A percentile compares a stretch with the other conserved stretches of the same genome.
Conservation (phyloP, 2,113 vertebrate genomes). For the Phylloscopus trochiloides region DNA sequence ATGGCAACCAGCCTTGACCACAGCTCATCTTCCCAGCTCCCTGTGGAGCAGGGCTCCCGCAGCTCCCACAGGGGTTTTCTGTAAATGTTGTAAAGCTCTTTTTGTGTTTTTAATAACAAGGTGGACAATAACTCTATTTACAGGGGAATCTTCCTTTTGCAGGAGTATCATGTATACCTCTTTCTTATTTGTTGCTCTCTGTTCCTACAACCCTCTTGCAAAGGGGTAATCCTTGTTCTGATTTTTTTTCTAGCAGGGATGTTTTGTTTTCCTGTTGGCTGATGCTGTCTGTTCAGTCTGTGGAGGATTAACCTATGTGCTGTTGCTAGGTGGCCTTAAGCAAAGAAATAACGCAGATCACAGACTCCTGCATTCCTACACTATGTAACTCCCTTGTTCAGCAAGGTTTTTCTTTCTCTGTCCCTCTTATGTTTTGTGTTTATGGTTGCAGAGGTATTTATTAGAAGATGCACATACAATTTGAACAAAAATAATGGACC, state of each 20-base stretch:
- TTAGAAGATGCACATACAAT: not conserved
- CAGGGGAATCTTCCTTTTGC: conserved; percentile 25
- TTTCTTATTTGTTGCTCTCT: conserved; percentile 13
- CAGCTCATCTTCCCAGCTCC: conserved; percentile 10
- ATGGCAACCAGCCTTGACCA: conserved; percentile 32
- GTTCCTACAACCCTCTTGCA: conserved; percentile 11
- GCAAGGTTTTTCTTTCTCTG: conserved; percentile 15
- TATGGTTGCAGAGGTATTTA: not conserved
- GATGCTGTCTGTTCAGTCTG: conserved; percentile 57
- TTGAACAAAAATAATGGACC: not conserved
- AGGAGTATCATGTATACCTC: not conserved
- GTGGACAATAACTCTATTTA: conserved; percentile 51
- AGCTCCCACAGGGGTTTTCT: conserved; percentile 5
- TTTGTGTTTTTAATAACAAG: conserved; percentile 44
- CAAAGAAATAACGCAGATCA: conserved; percentile 63
- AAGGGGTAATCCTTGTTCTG: conserved; percentile 50
- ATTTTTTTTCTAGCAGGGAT: conserved; percentile 6
- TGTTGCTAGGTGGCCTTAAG: conserved; percentile 71
- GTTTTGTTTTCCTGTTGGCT: conserved; percentile 66
- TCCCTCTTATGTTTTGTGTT: not conserved
- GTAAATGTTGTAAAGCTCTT: conserved; percentile 26
- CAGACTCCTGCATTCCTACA: conserved; percentile 48
- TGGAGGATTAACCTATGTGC: conserved; percentile 65
- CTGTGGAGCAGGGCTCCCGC: not conserved
- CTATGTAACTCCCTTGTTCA: conserved; percentile 46